Evolutionary conservation across 2,888 invertebrate species (phyloP).

Genomic region (Melieria crassipennis): DNA sequence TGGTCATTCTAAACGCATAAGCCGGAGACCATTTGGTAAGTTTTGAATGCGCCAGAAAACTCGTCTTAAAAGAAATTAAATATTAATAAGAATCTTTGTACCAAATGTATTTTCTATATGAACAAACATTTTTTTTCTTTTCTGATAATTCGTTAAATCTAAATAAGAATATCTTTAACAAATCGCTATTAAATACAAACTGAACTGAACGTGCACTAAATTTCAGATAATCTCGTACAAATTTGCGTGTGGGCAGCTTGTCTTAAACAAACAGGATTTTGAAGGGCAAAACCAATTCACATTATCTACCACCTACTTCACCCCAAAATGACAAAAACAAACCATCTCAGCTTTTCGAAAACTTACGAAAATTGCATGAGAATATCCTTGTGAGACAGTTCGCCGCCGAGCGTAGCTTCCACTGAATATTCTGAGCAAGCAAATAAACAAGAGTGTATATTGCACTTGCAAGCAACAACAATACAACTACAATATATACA

Average conservation of each 20-base stretch:
- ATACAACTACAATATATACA: constrained; percentile 4
- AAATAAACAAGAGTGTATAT: constrained; percentile 28
- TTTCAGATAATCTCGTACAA: constrained; percentile 65
- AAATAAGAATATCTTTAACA: constrained; percentile 30
- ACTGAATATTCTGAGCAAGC: constrained; percentile 33
- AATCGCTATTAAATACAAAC: constrained; percentile 52
- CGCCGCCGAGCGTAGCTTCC: constrained; percentile 44
- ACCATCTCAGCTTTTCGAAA: constrained; percentile 24
- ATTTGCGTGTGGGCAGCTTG: constrained; percentile 60
- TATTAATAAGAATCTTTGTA: constrained; percentile 44
- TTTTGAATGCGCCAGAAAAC: constrained; percentile 62
- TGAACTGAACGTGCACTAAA: constrained; percentile 65
- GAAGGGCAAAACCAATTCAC: constrained; percentile 49
- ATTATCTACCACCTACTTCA: constrained; percentile 45
- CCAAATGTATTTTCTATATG: constrained; percentile 47
- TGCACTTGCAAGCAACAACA: constrained; percentile 20
- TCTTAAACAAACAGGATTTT: constrained; percentile 51
- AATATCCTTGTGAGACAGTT: constrained; percentile 52
- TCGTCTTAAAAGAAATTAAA: constrained; percentile 40
- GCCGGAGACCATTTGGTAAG: constrained; percentile 66
- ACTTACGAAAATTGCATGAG: constrained; percentile 44
- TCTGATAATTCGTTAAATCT: constrained; percentile 37
- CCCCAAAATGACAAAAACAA: constrained; percentile 40
- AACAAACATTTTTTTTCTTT: constrained; percentile 47
- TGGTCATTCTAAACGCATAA: constrained; percentile 66